These are phyloP conservation scores for Psylliodes chrysocephalus DNA, from an alignment of 2,888 invertebrate genomes.

Conservation along the genomic window DNA sequence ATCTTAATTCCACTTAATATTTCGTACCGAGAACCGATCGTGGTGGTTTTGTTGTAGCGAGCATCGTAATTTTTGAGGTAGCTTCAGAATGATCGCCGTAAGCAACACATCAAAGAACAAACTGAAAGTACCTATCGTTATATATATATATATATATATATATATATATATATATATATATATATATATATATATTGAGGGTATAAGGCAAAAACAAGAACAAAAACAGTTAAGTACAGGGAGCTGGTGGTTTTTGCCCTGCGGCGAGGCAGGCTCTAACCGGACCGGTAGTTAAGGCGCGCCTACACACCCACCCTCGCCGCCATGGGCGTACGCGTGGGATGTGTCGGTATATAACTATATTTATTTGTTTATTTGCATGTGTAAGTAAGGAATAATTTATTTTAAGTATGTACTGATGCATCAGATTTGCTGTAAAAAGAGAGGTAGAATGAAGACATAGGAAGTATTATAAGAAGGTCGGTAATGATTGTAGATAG, in stretches of 20 bases:
- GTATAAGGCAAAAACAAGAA: slow-evolving; percentile 46
- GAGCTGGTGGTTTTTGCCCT: slow-evolving; percentile 53
- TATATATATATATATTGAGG: slow-evolving; percentile 45
- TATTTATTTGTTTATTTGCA: too few species aligned
- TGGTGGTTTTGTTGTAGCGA: slow-evolving; percentile 41
- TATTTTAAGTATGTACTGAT: too few species aligned
- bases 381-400: too few species aligned
- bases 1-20: slow-evolving; percentile 44
- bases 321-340: slow-evolving; percentile 22
- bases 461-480: too few species aligned
- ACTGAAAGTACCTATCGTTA: slow-evolving; percentile 47
- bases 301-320: slow-evolving; percentile 59
- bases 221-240: slow-evolving; percentile 56
- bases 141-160: slow-evolving; percentile 19
- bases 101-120: slow-evolving; percentile 49
- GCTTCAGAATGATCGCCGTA: slow-evolving; percentile 48
- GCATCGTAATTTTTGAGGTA: slow-evolving; percentile 48
- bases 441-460: too few species aligned
- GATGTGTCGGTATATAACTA: background rate
- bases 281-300: slow-evolving; percentile 57
- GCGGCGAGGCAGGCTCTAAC: slow-evolving; percentile 53
- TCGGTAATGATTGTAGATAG: too few species aligned
- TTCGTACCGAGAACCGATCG: slow-evolving; percentile 41
- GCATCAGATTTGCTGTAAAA: too few species aligned
- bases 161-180: too few species aligned